A percentile compares a stretch with the other conserved stretches of the same genome.
Conservation (phyloP, 35 echinoderm and acorn worm genomes). For the Holothuria glaberrima region DNA sequence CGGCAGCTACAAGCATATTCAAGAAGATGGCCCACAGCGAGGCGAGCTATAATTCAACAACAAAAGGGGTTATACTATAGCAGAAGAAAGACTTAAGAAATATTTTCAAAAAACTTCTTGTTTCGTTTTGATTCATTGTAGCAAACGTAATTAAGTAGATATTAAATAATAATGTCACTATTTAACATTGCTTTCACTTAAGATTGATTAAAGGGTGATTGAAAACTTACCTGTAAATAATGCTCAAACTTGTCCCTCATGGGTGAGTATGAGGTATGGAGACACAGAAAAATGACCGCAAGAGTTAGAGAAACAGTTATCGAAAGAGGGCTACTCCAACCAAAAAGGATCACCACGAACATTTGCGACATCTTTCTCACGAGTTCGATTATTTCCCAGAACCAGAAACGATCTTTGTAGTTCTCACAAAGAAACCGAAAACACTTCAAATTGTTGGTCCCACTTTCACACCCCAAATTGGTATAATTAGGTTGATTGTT, state of each 20-base stretch:
- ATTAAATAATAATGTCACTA: too few species aligned
- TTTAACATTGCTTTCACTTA: too few species aligned
- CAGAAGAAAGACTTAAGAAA: too few species aligned
- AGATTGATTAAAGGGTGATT: neutral
- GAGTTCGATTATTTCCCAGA: constrained; percentile 62
- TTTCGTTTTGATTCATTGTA: too few species aligned
- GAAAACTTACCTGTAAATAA: constrained; percentile 31
- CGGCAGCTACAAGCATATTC: constrained; percentile 17
- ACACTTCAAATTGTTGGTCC: neutral
- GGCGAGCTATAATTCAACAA: neutral
- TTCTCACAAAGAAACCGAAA: constrained; percentile 64
- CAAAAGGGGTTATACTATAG: too few species aligned
- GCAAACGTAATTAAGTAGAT: too few species aligned
- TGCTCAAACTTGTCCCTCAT: constrained; percentile 63
- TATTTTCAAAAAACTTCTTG: too few species aligned
- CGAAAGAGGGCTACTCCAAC: constrained; percentile 29
- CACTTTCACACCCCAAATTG: neutral
- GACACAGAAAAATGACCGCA: constrained; percentile 37
- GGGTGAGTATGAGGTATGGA: constrained; percentile 49
- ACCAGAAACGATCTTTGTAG: constrained; percentile 62
- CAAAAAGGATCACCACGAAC: constrained; percentile 28
- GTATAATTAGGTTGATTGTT: too few species aligned
- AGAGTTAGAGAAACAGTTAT: constrained; percentile 15
- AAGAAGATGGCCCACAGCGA: constrained; percentile 25
- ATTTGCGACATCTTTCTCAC: constrained; percentile 56